Percentiles rank a stretch among this genome's conserved stretches.
These are phyloP conservation scores for Eristalinus sepulchralis DNA, from an alignment of 2,888 invertebrate species.

Conservation along the genomic window DNA sequence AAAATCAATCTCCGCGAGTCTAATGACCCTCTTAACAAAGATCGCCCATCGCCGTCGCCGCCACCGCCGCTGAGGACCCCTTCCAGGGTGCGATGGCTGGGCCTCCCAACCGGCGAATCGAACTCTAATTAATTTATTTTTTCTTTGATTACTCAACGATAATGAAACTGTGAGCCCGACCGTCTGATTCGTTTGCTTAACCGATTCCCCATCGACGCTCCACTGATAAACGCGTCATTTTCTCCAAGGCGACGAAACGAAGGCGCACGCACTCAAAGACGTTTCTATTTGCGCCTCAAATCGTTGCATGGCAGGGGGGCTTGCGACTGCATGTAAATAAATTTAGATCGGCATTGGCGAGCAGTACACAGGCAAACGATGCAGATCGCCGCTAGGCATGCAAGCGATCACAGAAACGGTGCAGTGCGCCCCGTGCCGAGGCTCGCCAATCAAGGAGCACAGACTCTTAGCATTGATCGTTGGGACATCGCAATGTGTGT, in stretches of 20 bases:
- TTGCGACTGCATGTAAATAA: constrained; percentile 14
- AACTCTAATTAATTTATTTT: constrained; percentile 22
- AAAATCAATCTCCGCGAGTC: not conserved
- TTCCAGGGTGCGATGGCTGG: not conserved
- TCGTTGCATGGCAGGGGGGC: not conserved
- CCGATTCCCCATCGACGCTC: constrained; percentile 13
- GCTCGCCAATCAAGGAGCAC: constrained; percentile 12
- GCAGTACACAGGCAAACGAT: constrained; percentile 6
- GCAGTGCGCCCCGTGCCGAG: not conserved
- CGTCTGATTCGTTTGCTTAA: constrained; percentile 29
- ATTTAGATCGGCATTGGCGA: constrained; percentile 22
- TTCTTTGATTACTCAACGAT: constrained; percentile 38
- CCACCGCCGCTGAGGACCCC: not conserved
- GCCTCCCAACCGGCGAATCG: not conserved
- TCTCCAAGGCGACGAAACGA: not conserved
- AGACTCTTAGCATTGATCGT: constrained; percentile 29
- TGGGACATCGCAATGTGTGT: constrained; percentile 28
- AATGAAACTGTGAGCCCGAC: constrained; percentile 36
- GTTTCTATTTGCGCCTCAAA: constrained; percentile 37
- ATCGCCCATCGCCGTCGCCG: not conserved
- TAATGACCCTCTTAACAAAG: not conserved
- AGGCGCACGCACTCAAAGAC: not conserved
- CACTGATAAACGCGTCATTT: constrained; percentile 32
- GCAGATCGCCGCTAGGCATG: constrained; percentile 6
- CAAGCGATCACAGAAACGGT: not conserved